phyloP scores from a whole-genome alignment of 2,113 vertebrate species.

The Engraulis encrasicolus region DNA sequence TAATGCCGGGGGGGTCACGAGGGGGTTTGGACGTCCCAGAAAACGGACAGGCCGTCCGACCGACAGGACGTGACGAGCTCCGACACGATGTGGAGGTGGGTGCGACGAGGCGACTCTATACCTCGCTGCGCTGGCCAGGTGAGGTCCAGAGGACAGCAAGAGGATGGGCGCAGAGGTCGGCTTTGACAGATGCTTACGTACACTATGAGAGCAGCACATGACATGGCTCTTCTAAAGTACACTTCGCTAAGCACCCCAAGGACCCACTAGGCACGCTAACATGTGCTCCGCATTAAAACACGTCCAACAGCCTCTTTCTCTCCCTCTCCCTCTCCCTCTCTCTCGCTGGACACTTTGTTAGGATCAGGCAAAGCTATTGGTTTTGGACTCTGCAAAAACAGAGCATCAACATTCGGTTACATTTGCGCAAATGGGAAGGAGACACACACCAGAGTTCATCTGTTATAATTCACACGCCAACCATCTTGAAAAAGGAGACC shows the following conservation, averaged over 20 bases:
- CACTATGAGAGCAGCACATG: not conserved
- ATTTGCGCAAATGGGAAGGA: not conserved
- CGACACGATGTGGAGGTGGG: not conserved
- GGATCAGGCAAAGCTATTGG: not conserved
- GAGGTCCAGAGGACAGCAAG: constrained; percentile 25
- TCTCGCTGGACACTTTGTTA: too few species aligned
- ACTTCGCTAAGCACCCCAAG: not conserved
- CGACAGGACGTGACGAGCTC: not conserved
- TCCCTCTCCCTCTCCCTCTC: too few species aligned
- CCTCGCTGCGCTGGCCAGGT: not conserved
- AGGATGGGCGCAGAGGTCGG: not conserved
- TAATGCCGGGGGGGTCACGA: constrained; percentile 9
- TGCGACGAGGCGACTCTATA: not conserved
- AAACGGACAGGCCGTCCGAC: constrained; percentile 8
- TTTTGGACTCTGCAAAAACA: not conserved
- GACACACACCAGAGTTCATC: not conserved
- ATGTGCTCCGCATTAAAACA: not conserved
- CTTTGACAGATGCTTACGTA: not conserved
- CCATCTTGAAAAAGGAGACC: too few species aligned
- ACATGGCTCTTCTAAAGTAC: not conserved
- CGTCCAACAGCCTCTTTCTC: not conserved
- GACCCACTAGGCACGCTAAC: not conserved
- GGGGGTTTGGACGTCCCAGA: not conserved
- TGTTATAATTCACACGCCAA: not conserved
- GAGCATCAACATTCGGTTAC: not conserved